Conservation (phyloP, 2,888 invertebrate genomes). For the Ferrisia virgata region DNA sequence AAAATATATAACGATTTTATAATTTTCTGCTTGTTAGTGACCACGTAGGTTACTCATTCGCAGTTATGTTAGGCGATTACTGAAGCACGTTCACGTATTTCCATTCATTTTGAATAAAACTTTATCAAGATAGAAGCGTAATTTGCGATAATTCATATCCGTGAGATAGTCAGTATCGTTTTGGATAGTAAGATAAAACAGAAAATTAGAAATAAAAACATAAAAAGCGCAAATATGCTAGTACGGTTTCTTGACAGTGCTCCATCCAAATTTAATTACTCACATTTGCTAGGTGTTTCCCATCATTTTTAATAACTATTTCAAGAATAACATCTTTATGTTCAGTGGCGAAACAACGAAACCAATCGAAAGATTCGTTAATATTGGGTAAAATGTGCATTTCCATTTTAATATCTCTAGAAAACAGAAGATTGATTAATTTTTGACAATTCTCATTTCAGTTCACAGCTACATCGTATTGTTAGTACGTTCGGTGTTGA, state of each 20-base stretch:
- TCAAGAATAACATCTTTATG: background rate
- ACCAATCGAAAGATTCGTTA: background rate
- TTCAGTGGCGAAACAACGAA: background rate
- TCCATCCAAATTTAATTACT: background rate
- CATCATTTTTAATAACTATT: background rate
- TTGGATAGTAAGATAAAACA: background rate
- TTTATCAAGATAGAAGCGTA: background rate
- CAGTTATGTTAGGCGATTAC: conserved; percentile 23
- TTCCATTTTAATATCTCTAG: background rate
- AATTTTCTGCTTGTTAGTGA: background rate
- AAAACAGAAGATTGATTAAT: background rate
- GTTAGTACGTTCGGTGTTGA: background rate
- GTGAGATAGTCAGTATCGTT: background rate
- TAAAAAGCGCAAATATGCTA: background rate
- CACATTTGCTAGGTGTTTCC: background rate
- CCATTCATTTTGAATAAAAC: background rate
- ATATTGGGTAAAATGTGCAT: background rate
- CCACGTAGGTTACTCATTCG: conserved; percentile 10
- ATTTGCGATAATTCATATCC: background rate
- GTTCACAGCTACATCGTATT: background rate
- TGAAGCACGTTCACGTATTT: background rate
- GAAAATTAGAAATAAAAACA: background rate
- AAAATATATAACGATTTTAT: conserved; percentile 36
- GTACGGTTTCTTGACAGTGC: background rate
- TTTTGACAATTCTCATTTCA: background rate